These are phyloP conservation scores for Lepilemur ruficaudatus DNA, from an alignment of 2,797 vertebrate genomes.

Conservation along the genomic window DNA sequence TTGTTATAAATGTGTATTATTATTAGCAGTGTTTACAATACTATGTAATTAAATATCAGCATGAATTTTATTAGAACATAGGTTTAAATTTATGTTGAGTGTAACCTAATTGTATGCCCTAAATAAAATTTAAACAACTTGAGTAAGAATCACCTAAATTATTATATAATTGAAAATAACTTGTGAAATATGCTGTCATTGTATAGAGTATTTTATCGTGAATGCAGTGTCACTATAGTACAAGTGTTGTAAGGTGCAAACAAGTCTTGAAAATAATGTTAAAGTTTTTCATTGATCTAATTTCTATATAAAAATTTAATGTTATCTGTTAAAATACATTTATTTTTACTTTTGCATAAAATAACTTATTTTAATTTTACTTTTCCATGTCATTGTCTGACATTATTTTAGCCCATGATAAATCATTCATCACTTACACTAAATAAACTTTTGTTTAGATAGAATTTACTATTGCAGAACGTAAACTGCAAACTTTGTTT, in stretches of 20 bases:
- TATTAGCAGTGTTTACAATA: neutral
- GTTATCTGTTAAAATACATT: neutral
- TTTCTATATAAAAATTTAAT: neutral
- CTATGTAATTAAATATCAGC: neutral
- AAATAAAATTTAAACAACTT: conserved; percentile 2
- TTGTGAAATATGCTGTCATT: neutral
- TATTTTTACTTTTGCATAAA: conserved; percentile 38
- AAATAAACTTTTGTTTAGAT: neutral
- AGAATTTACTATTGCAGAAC: neutral
- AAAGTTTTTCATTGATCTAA: neutral
- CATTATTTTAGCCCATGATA: neutral
- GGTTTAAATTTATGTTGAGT: neutral
- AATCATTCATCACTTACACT: neutral
- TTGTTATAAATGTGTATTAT: neutral
- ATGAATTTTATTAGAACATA: neutral
- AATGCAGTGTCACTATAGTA: neutral
- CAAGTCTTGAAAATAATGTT: neutral
- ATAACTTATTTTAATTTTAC: neutral
- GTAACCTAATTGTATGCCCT: neutral
- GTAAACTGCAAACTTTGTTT: conserved; percentile 43
- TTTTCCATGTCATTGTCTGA: neutral
- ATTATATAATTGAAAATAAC: neutral
- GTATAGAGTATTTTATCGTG: neutral
- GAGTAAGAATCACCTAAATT: neutral
- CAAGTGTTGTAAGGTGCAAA: neutral